Percentiles rank a stretch among this genome's conserved stretches.
Conservation (phyloP, 2,888 invertebrate genomes). For the Xanthorhoe designata region DNA sequence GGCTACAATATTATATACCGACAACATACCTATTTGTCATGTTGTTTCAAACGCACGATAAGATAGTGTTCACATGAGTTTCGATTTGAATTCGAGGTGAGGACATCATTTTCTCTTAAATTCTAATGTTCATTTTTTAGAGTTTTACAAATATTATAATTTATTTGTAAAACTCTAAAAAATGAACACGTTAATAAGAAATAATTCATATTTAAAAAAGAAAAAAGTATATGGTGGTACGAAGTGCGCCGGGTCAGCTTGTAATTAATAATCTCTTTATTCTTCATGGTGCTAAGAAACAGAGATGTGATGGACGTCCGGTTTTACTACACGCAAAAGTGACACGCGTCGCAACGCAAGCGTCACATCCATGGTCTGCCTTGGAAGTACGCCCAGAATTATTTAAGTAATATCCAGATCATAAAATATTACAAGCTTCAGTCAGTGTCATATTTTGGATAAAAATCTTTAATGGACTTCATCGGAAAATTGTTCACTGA, state of each 20-base stretch:
- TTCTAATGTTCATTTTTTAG: not conserved
- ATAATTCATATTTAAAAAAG: no score
- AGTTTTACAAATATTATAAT: no score
- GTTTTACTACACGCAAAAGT: conserved; percentile 49
- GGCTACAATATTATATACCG: conserved; percentile 35
- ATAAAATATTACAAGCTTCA: conserved; percentile 54
- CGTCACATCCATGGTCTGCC: conserved; percentile 57
- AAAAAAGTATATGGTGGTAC: no score
- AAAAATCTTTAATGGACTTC: conserved; percentile 33
- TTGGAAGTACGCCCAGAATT: conserved; percentile 70
- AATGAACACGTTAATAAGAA: no score
- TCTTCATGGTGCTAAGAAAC: conserved; percentile 2
- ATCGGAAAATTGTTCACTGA: conserved; percentile 10
- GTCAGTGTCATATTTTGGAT: conserved; percentile 50
- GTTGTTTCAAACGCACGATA: conserved; percentile 40
- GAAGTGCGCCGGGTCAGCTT: no score
- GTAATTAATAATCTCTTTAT: no score
- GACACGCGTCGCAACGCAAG: conserved; percentile 30
- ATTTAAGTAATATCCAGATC: conserved; percentile 50
- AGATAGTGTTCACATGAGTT: conserved; percentile 30
- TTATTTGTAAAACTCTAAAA: no score
- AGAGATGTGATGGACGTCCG: conserved; percentile 25
- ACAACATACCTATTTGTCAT: conserved; percentile 27
- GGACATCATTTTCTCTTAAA: not conserved
- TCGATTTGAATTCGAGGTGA: conserved; percentile 19